Percentiles rank a stretch among this genome's conserved stretches.
Evolutionary conservation across 37 sponge, comb jelly and placozoan species (phyloP).

Genomic region (Sycon ciliatum): DNA sequence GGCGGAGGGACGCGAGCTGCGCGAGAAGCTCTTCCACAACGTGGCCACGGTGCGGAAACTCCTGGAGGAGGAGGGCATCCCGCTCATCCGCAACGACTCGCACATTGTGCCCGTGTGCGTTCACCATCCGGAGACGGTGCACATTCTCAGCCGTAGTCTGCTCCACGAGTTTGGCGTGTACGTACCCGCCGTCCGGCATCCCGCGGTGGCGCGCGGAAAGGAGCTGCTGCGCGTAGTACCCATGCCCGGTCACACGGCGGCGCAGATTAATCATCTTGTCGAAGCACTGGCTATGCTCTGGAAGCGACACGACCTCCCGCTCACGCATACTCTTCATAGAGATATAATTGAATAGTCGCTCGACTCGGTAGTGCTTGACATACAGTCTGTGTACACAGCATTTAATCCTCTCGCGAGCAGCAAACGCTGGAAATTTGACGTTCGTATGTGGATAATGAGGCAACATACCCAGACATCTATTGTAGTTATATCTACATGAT

Average conservation of each 20-base stretch:
- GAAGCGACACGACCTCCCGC: conserved; percentile 57
- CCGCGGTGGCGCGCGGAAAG: conserved; percentile 70
- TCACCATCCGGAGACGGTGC: no score
- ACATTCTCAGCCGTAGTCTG: conserved; percentile 41
- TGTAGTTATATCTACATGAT: no score
- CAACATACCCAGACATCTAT: no score
- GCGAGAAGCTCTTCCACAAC: conserved; percentile 47
- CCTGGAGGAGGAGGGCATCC: conserved; percentile 58
- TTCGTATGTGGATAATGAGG: no score
- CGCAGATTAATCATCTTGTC: conserved; percentile 66
- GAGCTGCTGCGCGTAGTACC: conserved; percentile 81
- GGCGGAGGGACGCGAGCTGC: conserved; percentile 65
- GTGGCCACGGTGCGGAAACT: conserved; percentile 44
- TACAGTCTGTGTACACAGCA: no score
- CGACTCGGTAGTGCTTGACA: no score
- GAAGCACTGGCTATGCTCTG: conserved; percentile 63
- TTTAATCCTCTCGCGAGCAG: no score
- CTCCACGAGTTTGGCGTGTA: conserved; percentile 58
- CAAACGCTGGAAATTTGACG: no score
- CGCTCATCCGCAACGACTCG: conserved; percentile 59
- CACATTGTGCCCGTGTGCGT: conserved; percentile 94
- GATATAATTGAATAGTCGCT: no score
- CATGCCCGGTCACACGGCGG: conserved; percentile 65
- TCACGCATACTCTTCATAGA: no score
- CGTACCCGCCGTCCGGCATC: conserved; percentile 87